Percentiles rank a stretch among this genome's conserved stretches.
These are phyloP conservation scores for Siniperca obscura DNA, from an alignment of 2,797 vertebrate species.

Conservation along the genomic window DNA sequence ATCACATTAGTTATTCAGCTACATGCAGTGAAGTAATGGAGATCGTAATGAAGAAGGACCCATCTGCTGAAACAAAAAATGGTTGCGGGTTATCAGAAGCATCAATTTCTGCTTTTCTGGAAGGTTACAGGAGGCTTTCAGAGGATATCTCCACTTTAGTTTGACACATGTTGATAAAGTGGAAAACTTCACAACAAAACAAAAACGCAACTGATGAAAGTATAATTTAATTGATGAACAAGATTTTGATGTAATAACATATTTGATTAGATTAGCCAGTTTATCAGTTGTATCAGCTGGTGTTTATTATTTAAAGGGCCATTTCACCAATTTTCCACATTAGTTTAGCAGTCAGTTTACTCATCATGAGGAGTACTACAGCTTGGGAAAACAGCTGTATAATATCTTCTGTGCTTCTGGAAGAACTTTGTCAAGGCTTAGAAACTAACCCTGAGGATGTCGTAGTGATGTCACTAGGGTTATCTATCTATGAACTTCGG, in stretches of 20 bases:
- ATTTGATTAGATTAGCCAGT: too few relatives aligned
- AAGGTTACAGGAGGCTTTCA: neutral
- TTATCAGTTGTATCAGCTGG: neutral
- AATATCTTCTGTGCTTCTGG: neutral
- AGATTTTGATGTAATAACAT: neutral
- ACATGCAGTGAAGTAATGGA: slow-evolving; percentile 48
- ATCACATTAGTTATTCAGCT: neutral
- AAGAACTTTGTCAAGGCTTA: too few relatives aligned
- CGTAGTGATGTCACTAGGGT: too few relatives aligned
- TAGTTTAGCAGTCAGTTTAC: neutral
- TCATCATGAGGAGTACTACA: neutral
- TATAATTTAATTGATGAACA: neutral
- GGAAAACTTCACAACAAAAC: neutral
- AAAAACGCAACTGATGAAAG: neutral
- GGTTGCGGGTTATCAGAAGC: too few relatives aligned
- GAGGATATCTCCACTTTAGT: too few relatives aligned
- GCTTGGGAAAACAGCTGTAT: neutral
- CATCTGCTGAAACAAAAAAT: neutral
- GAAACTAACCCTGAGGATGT: too few relatives aligned
- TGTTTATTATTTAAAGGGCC: neutral
- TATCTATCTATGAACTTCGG: too few relatives aligned
- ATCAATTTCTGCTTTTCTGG: neutral
- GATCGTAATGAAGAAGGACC: neutral
- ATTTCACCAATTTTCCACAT: neutral
- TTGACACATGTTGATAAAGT: neutral